Evolutionary conservation across 2,797 vertebrate species (phyloP), one percentile per base, ranked within the genome.

Genomic region (Squalus acanthias): DNA sequence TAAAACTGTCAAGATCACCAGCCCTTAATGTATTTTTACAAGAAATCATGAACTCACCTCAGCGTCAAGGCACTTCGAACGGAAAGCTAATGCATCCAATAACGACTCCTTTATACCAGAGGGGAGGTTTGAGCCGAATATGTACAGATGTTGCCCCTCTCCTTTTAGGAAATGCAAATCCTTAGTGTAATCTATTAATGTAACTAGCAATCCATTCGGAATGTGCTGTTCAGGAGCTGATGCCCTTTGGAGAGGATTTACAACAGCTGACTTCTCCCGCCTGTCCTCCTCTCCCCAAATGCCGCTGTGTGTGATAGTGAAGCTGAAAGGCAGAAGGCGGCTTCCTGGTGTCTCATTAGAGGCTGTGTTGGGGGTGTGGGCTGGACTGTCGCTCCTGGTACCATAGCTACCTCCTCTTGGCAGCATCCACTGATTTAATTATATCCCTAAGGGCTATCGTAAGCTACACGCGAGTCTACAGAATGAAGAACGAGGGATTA

Each of bases 121-220:
- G 93, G 22, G 0, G 74, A 1, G 85, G 65, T 96, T 89, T 96
- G 53, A 96, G 88, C 96, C 0, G 85, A 67, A 76, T 57, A 88
- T n/a, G 96, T 96, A 92, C 95, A 96, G 97, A 87, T 20, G 92
- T 96, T 95, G 96, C 17, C 96, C 95, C 96, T 85, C 6, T 10
- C 95, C 96, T 96, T 70, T 0, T 4, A 95, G 96, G 85, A 70
- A 82, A 93, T 96, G 96, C 97, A 88, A 97, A 97, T 29, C 97
- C 97, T 96, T 96, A 39, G 96, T 96, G 97, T 97, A 97, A 98
- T 97, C 97, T 97, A 85, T 96, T 97, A 97, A 97, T 97, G 97
- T 96, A 67, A 12, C 96, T 50, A 96, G 95, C 15, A 87, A 96
- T 93, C 97, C 97, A 97, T 95, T 95, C 94, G 53, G 94, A 74